Base-by-base conservation (phyloP, 2,113 vertebrate genomes). In the Gavia stellata region DNA sequence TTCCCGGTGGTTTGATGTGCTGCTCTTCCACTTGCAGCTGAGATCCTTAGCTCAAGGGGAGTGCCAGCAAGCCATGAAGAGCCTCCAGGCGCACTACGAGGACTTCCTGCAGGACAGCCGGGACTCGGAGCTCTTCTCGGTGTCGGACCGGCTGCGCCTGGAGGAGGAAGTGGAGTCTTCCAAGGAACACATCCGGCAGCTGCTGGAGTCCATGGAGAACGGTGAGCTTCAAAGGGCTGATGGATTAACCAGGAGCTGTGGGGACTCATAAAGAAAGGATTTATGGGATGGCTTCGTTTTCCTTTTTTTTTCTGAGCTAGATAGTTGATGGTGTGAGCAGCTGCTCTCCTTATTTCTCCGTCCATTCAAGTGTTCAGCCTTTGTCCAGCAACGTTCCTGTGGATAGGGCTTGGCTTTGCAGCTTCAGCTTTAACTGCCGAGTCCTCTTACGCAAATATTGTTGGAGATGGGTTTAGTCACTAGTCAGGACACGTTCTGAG, bases 41-140 rank as follows among this genome's bases (percentile, higher is more conserved):
- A 98, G 99, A 10, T 95, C 98, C 45, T 98, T 98, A 95, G 93
- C 98, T 5, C 97, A 98, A 9, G 98, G 98, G 5, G 99, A 99
- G 53, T 98, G 98, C 59, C 98, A 99, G 89, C 99, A 99, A 79
- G 92, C 98, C 62, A 92, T 99, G 96, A 98, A 98, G 95, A 98
- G 98, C 92, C 98, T 99, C 36, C 98, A 99, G 65, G 95, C 97
- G 14, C 99, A 99, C 96, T 97, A 98, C 12, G 96, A 98, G 21
- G 99, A 99, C 97, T 99, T 99, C 77, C 97, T 99, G 86, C 98
- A 98, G 26, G 99, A 99, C 96, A 99, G 99, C 95, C 98, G 97
- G 7, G 99, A 99, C 96, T 99, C 99, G 1, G 87, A 98, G 34
- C 97, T 99, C 70, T 99, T 99, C 98, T 98, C 98, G 0, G 87